A percentile compares a stretch with the other conserved stretches of the same genome.
phyloP scores from a whole-genome alignment of 1,140 invertebrate genomes.

The Bicyclus anynana region DNA sequence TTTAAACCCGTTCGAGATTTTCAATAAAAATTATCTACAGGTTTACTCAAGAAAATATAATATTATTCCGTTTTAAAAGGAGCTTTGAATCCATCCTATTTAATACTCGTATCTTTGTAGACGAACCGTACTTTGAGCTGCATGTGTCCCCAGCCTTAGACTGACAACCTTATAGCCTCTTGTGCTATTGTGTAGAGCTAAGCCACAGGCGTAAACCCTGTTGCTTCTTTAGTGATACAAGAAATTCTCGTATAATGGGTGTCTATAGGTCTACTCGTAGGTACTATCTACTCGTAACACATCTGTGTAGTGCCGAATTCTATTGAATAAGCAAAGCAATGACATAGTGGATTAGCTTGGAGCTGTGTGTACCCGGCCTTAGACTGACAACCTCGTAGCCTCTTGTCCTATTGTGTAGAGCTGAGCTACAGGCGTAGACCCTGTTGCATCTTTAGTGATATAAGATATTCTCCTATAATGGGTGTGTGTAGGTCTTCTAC shows the following conservation, averaged over 20 bases:
- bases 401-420: slow-evolving; percentile 6
- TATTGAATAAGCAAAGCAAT: no score
- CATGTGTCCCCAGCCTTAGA: not conserved
- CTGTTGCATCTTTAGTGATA: slow-evolving; percentile 12
- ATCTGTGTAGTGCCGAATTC: no score
- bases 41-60: no score
- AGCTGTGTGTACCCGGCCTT: not conserved
- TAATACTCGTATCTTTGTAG: no score
- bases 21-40: no score
- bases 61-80: no score
- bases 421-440: not conserved
- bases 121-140: no score
- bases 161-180: not conserved
- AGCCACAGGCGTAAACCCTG: slow-evolving; percentile 3
- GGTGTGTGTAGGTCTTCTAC: no score
- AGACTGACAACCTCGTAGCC: not conserved
- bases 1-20: no score
- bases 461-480: not conserved
- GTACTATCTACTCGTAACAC: no score
- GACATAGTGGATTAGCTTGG: no score
- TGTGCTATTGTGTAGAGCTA: slow-evolving; percentile 4
- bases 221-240: slow-evolving; percentile 8
- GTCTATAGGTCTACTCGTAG: no score
- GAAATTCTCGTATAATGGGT: not conserved
- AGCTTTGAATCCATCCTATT: not conserved